These are phyloP conservation scores for Iselma pallidipennis DNA, from an alignment of 2,888 invertebrate species.

Conservation along the genomic window DNA sequence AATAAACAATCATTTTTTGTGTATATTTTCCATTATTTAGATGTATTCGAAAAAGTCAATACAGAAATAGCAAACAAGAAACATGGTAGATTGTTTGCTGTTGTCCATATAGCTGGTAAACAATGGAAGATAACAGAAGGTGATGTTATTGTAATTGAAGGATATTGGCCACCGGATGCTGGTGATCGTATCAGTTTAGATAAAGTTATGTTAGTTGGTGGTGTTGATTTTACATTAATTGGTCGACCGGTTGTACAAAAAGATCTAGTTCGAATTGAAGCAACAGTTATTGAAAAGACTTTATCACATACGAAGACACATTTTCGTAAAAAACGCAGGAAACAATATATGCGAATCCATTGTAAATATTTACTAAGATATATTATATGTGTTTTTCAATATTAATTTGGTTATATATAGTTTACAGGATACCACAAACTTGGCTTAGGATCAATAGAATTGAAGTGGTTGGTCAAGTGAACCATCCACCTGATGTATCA, in stretches of 20 bases:
- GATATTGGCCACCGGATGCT: slow-evolving; percentile 79
- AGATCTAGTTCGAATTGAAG: slow-evolving; percentile 74
- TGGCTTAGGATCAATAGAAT: slow-evolving; percentile 78
- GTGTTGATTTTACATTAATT: slow-evolving; percentile 78
- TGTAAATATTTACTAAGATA: slow-evolving; percentile 57
- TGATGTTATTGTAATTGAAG: slow-evolving; percentile 82
- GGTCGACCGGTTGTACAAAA: slow-evolving; percentile 78
- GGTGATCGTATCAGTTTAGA: slow-evolving; percentile 81
- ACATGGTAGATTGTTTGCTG: slow-evolving; percentile 75
- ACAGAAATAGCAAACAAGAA: slow-evolving; percentile 60
- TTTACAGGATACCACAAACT: slow-evolving; percentile 69
- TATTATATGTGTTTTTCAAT: slow-evolving; percentile 2
- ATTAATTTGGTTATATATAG: slow-evolving; percentile 47
- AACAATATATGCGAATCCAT: slow-evolving; percentile 76
- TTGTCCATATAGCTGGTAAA: slow-evolving; percentile 79
- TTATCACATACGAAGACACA: slow-evolving; percentile 78
- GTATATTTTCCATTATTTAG: slow-evolving; percentile 39
- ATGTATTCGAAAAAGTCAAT: slow-evolving; percentile 68
- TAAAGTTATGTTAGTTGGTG: slow-evolving; percentile 78
- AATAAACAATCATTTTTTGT: background rate
- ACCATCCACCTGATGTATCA: slow-evolving; percentile 51
- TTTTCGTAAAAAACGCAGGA: slow-evolving; percentile 76
- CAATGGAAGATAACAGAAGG: slow-evolving; percentile 85
- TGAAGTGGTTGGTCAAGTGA: slow-evolving; percentile 57
- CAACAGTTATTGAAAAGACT: slow-evolving; percentile 83